Evolutionary conservation across 2,113 vertebrate species (phyloP).

Genomic region (Cephalopholis sonnerati): DNA sequence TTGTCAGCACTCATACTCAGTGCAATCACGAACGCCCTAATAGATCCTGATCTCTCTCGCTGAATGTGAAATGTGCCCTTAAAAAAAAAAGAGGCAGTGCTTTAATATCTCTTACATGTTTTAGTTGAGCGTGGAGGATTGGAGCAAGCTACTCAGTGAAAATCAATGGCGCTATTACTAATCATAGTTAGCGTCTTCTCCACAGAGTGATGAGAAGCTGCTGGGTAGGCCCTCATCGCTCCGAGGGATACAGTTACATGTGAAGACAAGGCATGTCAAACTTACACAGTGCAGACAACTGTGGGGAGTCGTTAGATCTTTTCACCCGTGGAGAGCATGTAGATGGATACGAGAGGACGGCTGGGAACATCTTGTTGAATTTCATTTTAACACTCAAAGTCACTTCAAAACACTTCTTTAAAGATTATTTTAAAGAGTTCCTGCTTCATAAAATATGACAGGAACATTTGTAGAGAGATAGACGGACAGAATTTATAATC

Average conservation of each 20-base stretch:
- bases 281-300: conserved; percentile 40
- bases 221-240: conserved; percentile 32
- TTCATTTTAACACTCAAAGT: conserved; percentile 37
- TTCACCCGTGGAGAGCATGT: conserved; percentile 38
- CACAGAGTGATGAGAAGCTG: conserved; percentile 56
- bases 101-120: conserved; percentile 56
- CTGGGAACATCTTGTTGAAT: conserved; percentile 24
- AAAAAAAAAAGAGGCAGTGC: conserved; percentile 32
- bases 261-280: conserved; percentile 66
- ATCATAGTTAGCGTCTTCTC: conserved; percentile 60
- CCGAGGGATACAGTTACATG: conserved; percentile 60
- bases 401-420: conserved; percentile 11
- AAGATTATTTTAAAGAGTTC: conserved; percentile 13
- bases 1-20: conserved; percentile 67
- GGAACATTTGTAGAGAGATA: not conserved
- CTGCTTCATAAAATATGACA: conserved; percentile 9
- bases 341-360: conserved; percentile 5
- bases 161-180: conserved; percentile 63
- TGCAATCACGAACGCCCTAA: conserved; percentile 66
- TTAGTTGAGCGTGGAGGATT: conserved; percentile 46
- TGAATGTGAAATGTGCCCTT: conserved; percentile 68
- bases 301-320: conserved; percentile 33
- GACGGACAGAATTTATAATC: not conserved
- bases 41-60: conserved; percentile 66
- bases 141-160: conserved; percentile 39